Base-by-base conservation (phyloP, 2,888 invertebrate genomes). In the Lordiphosa fenestrarum region DNA sequence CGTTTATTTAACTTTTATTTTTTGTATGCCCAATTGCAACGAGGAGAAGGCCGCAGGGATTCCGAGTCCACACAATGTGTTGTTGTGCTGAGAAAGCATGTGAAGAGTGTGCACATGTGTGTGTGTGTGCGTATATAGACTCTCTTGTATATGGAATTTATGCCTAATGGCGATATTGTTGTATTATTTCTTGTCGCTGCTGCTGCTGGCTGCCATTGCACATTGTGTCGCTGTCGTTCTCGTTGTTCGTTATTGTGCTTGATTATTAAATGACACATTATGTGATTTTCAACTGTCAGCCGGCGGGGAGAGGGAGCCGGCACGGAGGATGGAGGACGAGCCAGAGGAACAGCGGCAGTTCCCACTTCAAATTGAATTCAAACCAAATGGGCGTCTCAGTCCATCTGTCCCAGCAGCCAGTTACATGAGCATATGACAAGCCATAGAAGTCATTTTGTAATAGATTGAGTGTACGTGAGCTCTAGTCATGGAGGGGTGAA, bases 211-310 rank as follows among this genome's bases (percentile, higher is more conserved):
- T 15, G 38, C 23, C 41, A 15, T 40, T 39, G 37, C 54, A 81
- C 65, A 57, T 59, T 83, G 82, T 74, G 83, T 63, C 71, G 77
- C 48, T 66, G 69, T 51, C 68, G 61, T 51, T 30, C 30, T 62
- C 67, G 74, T 48, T 66, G 64, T 63, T 30, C 70, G 55, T 55
- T 74, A 84, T 84, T 83, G 86, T 84, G 74, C 71, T 83, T 82
- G 81, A 82, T 83, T 86, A 87, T 86, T 86, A 87, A 87, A 85
- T 84, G 86, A 86, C 85, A 89, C 85, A 86, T 88, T 87, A 89
- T 88, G 86, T 88, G 80, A 85, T 82, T 85, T 81, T 72, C 72
- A 84, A 74, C 76, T 64, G 54, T 25, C 42, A 37, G 51, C 44
- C 9, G 48, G 67, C 44, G 48, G 54, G 55, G 52, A 48, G 48